Evolutionary conservation across 2,888 invertebrate species (phyloP).

Genomic region (Polyommatus iphigenia): DNA sequence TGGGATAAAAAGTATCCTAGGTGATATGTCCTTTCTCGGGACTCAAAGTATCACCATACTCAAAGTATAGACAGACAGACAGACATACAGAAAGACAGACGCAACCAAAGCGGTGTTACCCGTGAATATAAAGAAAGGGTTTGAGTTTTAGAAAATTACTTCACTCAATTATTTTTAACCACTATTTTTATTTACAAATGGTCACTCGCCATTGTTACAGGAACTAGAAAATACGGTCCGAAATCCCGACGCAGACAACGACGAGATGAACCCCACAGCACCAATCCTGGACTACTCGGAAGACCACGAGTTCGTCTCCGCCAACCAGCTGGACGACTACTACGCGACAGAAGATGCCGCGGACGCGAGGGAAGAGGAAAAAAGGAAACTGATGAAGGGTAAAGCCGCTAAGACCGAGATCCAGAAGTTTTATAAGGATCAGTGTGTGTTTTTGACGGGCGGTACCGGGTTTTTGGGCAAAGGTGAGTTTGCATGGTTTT

Average conservation of each 20-base stretch:
- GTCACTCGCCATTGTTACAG: conserved; percentile 45
- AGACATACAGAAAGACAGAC: too few relatives aligned
- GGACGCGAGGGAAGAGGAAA: conserved; percentile 71
- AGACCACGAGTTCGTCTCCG: conserved; percentile 77
- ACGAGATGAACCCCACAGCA: conserved; percentile 68
- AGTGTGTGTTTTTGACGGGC: conserved; percentile 74
- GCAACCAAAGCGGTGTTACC: too few relatives aligned
- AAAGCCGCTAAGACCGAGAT: conserved; percentile 62
- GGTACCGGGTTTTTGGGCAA: conserved; percentile 75
- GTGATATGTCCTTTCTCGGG: too few relatives aligned
- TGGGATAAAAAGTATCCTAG: too few relatives aligned
- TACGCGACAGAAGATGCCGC: conserved; percentile 71
- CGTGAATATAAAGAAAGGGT: too few relatives aligned
- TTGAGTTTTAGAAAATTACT: too few relatives aligned
- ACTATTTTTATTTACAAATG: neutral
- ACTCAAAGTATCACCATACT: too few relatives aligned
- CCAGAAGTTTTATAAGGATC: conserved; percentile 65
- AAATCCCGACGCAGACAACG: conserved; percentile 60
- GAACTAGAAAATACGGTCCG: conserved; percentile 65
- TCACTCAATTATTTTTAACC: too few relatives aligned
- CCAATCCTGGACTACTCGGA: conserved; percentile 73
- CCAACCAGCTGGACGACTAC: conserved; percentile 68
- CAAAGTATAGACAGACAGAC: too few relatives aligned
- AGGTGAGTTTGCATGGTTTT: conserved; percentile 55
- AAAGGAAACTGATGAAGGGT: conserved; percentile 71